Percentiles rank a stretch among this genome's conserved stretches.
phyloP scores from a whole-genome alignment of 2,888 invertebrate species.

The Malacosoma neustria region DNA sequence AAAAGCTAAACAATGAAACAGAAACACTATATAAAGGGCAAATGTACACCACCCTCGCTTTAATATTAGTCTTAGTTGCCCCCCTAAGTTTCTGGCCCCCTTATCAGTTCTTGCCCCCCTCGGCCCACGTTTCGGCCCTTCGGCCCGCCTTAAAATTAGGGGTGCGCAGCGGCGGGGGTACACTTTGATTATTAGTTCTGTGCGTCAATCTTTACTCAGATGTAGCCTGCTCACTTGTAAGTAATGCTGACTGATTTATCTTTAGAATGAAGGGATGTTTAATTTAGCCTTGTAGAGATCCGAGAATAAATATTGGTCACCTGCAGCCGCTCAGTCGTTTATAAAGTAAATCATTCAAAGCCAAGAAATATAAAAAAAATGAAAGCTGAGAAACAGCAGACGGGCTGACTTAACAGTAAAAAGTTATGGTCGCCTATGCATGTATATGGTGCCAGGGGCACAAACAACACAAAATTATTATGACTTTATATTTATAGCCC shows the following conservation, averaged over 20 bases:
- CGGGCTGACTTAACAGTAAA: too few species aligned
- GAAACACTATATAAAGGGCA: not conserved
- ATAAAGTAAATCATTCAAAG: too few species aligned
- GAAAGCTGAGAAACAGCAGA: too few species aligned
- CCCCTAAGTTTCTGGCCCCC: constrained; percentile 27
- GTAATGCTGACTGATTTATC: not conserved
- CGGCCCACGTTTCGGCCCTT: constrained; percentile 20
- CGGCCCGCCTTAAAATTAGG: constrained; percentile 30
- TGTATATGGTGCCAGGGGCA: too few species aligned
- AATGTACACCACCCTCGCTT: constrained; percentile 14
- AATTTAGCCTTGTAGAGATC: not conserved
- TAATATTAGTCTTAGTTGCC: constrained; percentile 28
- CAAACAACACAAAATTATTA: too few species aligned
- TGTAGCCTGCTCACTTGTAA: constrained; percentile 6
- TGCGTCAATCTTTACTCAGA: constrained; percentile 22
- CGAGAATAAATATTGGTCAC: too few species aligned
- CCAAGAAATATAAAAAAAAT: too few species aligned
- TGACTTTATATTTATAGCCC: too few species aligned
- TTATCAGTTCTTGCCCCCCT: constrained; percentile 21
- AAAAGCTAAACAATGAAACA: not conserved
- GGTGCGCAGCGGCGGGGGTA: constrained; percentile 17
- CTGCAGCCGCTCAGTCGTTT: too few species aligned
- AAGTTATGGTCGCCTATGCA: too few species aligned
- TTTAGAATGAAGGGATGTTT: not conserved
- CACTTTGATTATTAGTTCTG: constrained; percentile 33